Base-by-base conservation (phyloP, 2,113 vertebrate genomes). In the Hippocampus comes region DNA sequence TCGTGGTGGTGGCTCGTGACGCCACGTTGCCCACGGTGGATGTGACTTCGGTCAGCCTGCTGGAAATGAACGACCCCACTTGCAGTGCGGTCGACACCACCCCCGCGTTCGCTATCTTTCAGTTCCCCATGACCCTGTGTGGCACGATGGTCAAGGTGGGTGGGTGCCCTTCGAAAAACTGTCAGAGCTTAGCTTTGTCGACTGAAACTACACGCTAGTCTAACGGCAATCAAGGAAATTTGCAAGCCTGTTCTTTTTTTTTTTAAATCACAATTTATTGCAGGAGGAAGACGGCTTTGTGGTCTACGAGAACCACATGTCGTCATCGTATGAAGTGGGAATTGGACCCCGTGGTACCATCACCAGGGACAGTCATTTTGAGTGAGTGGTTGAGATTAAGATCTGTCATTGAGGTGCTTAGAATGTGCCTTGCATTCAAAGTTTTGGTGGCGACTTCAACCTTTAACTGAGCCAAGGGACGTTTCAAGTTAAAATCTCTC, bases 351-450 rank as follows among this genome's bases (percentile, higher is more conserved):
- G 71, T 74, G 92, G 91, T 0, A 89, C 89, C 4, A 90, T 93
- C 77, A 92, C 89, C 38, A 89, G 91, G 65, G 92, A 93, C 75
- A 91, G 90, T 49, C 85, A 89, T 67, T 93, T 90, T 90, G 90
- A 91, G 92, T 93, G 63, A 85, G 90, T 9, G 10, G 9, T 42
- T 18, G 61, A 64, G 9, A 42, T 11, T 2, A 1, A 23, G 2
- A 3, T 57, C n/a, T 55, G 51, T 12, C 56, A 59, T 27, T 25
- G n/a, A 11, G 11, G n/a, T 57, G 9, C 9, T 42, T 9, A 42
- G 9, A 2, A 25, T 57, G 56, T 57, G 51, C 51, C 20, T 55
- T 21, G 15, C 2, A 48, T 5, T 15, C 14, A 15, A 48, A 17
- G 15, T 48, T 17, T 17, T 11, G 9, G 9, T 43, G 42, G 42